Evolutionary conservation across 2,113 vertebrate genomes (phyloP), one percentile per base, ranked within the genome.

Genomic region (Coptodon rendalli): DNA sequence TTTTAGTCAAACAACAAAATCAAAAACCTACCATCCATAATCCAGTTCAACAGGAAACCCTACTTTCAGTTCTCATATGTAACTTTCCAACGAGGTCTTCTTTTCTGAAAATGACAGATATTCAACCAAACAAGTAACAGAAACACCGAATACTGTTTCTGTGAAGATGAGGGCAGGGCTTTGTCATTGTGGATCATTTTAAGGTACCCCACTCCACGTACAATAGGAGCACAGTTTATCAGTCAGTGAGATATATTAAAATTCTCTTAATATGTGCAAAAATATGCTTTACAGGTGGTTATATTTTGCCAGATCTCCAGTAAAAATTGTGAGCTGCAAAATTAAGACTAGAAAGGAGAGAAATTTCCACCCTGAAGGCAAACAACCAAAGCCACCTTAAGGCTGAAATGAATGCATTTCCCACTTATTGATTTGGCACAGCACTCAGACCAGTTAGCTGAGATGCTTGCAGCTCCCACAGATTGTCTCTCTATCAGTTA

Each of bases 391-490:
- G 22, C 94, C 94, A 95, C 95, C 95, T 96, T 96, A 96, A 96
- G 91, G 89, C 16, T 81, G 86, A 83, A 57, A 88, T 78, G 86
- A 89, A 80, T 48, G 91, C 85, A 88, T 93, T 92, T 90, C 89
- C 91, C 86, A 93, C 61, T 89, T 96, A 96, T 96, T 95, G 95
- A 96, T 96, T 92, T 84, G 83, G 83, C 87, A 85, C 93, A 93
- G 93, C 95, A 95, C 93, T 95, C 93, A 94, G 87, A 73, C 79
- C 90, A 82, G 89, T 91, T 90, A 93, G 92, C 90, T 91, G 86
- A 93, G 91, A 95, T 45, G 59, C 81, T 86, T 90, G 54, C 80
- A 89, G 86, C 84, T 90, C 48, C 27, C 81, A 88, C 85, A 40
- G 71, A 90, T 24, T 83, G 59, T 91, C 63, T 52, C 83, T 90